Conservation (phyloP, 2,113 vertebrate species). For the Sisor rabdophorus region DNA sequence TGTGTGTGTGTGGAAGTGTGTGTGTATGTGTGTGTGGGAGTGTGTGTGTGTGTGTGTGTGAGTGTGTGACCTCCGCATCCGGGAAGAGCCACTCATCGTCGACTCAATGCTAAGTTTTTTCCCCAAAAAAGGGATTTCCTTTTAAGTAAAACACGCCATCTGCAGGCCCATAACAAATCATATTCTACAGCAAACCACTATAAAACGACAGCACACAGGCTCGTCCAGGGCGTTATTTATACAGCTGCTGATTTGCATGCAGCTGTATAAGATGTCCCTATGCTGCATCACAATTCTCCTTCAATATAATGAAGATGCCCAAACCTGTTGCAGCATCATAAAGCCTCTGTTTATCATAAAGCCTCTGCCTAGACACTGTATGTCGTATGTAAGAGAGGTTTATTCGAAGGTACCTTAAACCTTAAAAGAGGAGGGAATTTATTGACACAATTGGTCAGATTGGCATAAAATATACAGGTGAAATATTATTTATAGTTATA, state of each 20-base stretch:
- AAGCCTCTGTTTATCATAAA: not conserved
- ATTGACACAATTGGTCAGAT: too few relatives aligned
- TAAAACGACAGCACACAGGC: too few relatives aligned
- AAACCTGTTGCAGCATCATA: not conserved
- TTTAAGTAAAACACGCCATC: constrained; percentile 13
- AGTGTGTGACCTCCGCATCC: constrained; percentile 49
- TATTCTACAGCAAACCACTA: not conserved
- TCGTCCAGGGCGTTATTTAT: not conserved
- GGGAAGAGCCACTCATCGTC: constrained; percentile 18
- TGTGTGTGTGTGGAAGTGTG: constrained; percentile 2
- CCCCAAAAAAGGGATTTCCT: not conserved
- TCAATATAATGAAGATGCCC: not conserved
- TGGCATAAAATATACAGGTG: too few relatives aligned
- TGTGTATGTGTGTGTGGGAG: too few relatives aligned
- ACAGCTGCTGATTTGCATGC: not conserved
- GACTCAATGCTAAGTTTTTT: not conserved
- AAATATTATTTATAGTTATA: not conserved
- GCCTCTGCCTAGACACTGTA: too few relatives aligned
- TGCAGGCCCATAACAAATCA: not conserved
- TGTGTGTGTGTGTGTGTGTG: not conserved
- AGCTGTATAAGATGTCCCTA: not conserved
- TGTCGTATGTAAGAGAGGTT: not conserved
- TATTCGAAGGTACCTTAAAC: not conserved
- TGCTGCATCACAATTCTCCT: not conserved
- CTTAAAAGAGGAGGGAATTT: too few relatives aligned